These are phyloP conservation scores for Semnopithecus entellus DNA, from an alignment of 2,113 vertebrate species.

Conservation along the genomic window DNA sequence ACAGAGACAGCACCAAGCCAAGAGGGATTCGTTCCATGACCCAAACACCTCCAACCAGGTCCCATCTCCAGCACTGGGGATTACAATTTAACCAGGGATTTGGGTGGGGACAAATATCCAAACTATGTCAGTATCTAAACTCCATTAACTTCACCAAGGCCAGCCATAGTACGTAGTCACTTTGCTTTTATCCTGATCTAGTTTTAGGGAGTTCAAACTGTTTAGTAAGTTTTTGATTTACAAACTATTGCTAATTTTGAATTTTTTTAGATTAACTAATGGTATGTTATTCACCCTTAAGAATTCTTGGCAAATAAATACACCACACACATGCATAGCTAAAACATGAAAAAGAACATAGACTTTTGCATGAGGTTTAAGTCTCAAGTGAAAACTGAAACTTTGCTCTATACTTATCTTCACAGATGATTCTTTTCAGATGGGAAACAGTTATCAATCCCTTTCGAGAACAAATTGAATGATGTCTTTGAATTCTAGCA, in stretches of 20 bases:
- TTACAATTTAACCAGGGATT: no score
- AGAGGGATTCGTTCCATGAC: no score
- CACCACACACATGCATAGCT: background rate
- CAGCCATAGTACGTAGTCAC: background rate
- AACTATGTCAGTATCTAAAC: background rate
- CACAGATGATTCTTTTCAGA: background rate
- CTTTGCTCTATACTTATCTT: background rate
- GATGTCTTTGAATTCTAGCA: constrained; percentile 38
- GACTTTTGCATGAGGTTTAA: background rate
- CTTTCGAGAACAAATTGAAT: constrained; percentile 21
- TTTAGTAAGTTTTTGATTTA: background rate
- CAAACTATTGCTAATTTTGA: background rate
- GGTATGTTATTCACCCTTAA: background rate
- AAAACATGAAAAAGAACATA: background rate
- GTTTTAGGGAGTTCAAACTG: background rate
- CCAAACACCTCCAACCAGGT: no score
- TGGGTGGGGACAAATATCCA: no score
- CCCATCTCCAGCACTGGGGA: no score
- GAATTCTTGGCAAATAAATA: background rate
- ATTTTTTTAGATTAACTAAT: background rate
- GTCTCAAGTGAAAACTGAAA: background rate
- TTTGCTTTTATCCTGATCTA: background rate
- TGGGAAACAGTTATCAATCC: background rate
- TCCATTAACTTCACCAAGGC: background rate
- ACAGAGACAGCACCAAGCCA: no score